Evolutionary conservation across 2,113 vertebrate species (phyloP), one percentile per base, ranked within the genome.

Genomic region (Seriola rivoliana): DNA sequence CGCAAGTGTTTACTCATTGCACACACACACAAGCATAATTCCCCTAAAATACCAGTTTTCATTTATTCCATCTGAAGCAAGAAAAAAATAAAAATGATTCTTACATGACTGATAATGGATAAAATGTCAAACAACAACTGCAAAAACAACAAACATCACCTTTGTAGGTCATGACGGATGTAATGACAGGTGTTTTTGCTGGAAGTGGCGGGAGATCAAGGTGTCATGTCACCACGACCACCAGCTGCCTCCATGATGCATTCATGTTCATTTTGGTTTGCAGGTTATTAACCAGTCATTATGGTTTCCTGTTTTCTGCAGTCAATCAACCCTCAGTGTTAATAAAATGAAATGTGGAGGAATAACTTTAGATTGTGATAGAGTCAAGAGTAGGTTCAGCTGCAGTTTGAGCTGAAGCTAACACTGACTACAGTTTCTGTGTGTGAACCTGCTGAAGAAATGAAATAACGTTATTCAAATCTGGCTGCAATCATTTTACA

Each of bases 211-310:
- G 12, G 46, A 75, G 50, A 65, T 59, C 64, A 32, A 17, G 29
- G 3, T 77, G 75, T 46, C 5, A 63, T 69, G 88, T 86, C 81
- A 80, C 29, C 57, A 3, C 5, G 50, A 86, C 78, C 81, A 58
- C 44, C 38, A 16, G 16, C 58, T 55, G 32, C 12, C 36, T 50
- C 46, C 9, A 16, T 21, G 0, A n/a, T 23, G 38, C 17, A 68
- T 67, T 42, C 25, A 50, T 5, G 8, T 34, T 25, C 32, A 40
- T 55, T 50, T 55, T 69, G 8, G 4, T 17, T 57, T 16, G 2
- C 25, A 58, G 23, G 6, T 19, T 11, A 16, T 3, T 46, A 5
- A 21, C 8, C 16, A n/a, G 34, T 23, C 4, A n/a, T 23, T 63
- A 10, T n/a, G 64, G 2, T 23, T 66, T 34, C 3, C 9, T 40